Evolutionary conservation across 2,797 vertebrate species (phyloP), one percentile per base, ranked within the genome.

Genomic region (Onychomys arenicola): DNA sequence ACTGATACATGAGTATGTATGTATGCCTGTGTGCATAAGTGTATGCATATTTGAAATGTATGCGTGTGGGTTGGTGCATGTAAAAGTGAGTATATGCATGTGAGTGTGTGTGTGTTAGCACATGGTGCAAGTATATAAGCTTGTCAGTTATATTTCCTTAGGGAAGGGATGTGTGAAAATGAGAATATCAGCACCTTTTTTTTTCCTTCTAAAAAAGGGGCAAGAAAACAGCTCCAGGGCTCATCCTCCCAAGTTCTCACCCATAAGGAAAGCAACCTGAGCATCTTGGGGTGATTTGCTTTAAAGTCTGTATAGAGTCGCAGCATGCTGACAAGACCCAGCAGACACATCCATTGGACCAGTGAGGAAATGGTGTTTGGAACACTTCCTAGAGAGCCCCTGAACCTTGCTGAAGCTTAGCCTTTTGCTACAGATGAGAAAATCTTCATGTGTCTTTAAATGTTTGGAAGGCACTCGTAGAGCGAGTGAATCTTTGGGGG

Each of bases 371-470:
- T 8, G 3, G 57, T 73, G 32, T 57, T 65, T 57, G 25, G 43
- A 46, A 11, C 12, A 27, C 40, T 63, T 75, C 40, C 29, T 52
- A 69, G 34, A 95, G 67, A 49, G 89, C 75, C 10, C 19, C 7
- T 11, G 34, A 73, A 43, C 21, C 49, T 32, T 23, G 6, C 78
- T 40, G 37, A 73, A 34, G 6, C 46, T 80, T n/a, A 84, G 52
- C 37, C 57, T 89, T 82, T 93, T 71, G 37, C 67, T 89, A 25
- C 12, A 61, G 71, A 81, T 46, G 16, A 94, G 78, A 89, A 95
- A 83, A 49, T 43, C 37, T 87, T 0, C 0, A 37, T 25, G 17
- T 63, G 43, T 32, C 73, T 93, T 69, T 32, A 77, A 46, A 81
- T 43, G 27, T 40, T 90, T 17, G 63, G 55, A 61, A 93, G 27